phyloP scores from a whole-genome alignment of 1,140 invertebrate species.

The Drosophila nebulosa region DNA sequence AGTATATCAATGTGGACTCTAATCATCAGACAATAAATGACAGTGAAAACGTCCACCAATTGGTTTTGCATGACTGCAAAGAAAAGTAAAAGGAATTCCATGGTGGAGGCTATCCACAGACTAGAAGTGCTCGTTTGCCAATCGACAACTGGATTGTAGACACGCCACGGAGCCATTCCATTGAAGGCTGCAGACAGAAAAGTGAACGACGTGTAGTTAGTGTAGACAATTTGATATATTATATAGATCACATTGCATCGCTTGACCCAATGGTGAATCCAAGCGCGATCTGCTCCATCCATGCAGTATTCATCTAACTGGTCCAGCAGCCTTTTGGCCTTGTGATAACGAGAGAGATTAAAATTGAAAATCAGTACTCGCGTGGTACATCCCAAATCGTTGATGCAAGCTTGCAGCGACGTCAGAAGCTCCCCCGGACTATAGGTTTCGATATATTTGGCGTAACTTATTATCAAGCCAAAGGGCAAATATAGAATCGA shows the following conservation, averaged over 20 bases:
- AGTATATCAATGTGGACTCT: conserved; percentile 33
- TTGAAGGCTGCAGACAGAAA: not conserved
- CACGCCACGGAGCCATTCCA: conserved; percentile 31
- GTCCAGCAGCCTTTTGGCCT: conserved; percentile 15
- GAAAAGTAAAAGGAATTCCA: conserved; percentile 16
- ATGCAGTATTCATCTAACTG: conserved; percentile 31
- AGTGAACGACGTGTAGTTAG: conserved; percentile 4
- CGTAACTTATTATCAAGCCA: conserved; percentile 25
- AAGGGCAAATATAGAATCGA: conserved; percentile 23
- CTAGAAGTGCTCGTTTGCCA: conserved; percentile 4
- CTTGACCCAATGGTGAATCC: conserved; percentile 22
- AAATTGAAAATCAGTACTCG: conserved; percentile 5
- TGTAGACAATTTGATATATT: conserved; percentile 9
- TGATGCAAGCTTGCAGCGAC: conserved; percentile 37
- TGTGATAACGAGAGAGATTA: conserved; percentile 10
- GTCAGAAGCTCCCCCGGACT: conserved; percentile 28
- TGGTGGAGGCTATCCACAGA: conserved; percentile 5
- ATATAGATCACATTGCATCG: conserved; percentile 38
- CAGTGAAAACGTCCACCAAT: conserved; percentile 22
- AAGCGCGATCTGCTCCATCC: not conserved
- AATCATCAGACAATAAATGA: conserved; percentile 24
- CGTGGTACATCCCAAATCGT: conserved; percentile 16
- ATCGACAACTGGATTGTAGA: conserved; percentile 45
- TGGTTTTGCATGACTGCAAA: conserved; percentile 1
- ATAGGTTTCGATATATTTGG: conserved; percentile 24